Evolutionary conservation across 2,888 invertebrate genomes (phyloP), one percentile per base, ranked within the genome.

Genomic region (Lagria hirta): DNA sequence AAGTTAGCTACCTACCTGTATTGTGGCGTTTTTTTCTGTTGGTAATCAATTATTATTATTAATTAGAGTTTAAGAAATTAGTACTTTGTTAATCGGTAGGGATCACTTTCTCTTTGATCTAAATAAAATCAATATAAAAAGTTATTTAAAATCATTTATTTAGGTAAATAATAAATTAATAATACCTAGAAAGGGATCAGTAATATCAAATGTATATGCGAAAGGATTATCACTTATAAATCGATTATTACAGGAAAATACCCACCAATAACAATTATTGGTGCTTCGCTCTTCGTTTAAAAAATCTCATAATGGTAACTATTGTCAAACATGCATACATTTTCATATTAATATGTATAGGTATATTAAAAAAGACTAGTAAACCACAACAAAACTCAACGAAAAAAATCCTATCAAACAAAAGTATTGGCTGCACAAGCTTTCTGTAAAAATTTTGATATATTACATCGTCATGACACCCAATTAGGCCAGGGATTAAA

Each of bases 311-410:
- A 50, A 49, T 58, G 58, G 60, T 60, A 60, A 59, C 59, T 61
- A 60, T 59, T 61, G 57, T 58, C 58, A 50, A 49, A 52, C 54
- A 55, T 59, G 53, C 57, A 58, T 50, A 57, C 49, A 52, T 49
- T 38, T 33, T 44, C 42, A 44, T 41, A 40, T n/a, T n/a, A n/a
- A n/a, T n/a, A n/a, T n/a, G n/a, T n/a, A n/a, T n/a, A n/a, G n/a
- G n/a, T 49, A 48, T 38, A 16, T 35, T n/a, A 24, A 15, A 43
- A 34, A 44, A 45, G 48, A 48, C 48, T 48, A 48, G 48, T 24
- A 36, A 46, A 40, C 45, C 45, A 45, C 45, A 38, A 38, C 23
- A 33, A 34, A 33, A 29, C 11, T 17, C 23, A 27, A 30, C 28
- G 21, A 29, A 38, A 38, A 12, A 28, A 17, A 26, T 23, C 12